A percentile compares a stretch with the other conserved stretches of the same genome.
phyloP scores from a whole-genome alignment of 2,888 invertebrate genomes.

The Charanyca ferruginea region DNA sequence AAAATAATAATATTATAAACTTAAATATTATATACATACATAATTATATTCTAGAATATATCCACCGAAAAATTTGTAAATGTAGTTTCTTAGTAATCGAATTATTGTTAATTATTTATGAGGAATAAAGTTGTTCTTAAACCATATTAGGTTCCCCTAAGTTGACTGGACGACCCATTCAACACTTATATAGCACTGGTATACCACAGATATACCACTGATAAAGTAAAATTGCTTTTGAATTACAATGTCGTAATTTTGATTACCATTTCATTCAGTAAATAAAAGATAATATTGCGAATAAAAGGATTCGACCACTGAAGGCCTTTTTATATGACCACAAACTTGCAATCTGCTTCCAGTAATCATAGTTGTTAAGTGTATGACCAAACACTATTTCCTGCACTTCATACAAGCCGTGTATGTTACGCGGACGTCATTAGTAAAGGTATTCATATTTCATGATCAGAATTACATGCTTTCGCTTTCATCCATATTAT shows the following conservation, averaged over 20 bases:
- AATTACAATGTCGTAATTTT: background rate
- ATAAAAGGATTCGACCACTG: background rate
- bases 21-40: no score
- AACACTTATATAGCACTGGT: no score
- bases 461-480: constrained; percentile 32
- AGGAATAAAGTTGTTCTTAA: no score
- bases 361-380: constrained; percentile 26
- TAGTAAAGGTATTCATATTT: constrained; percentile 46
- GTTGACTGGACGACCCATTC: no score
- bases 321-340: background rate
- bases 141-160: no score
- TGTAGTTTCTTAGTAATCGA: no score
- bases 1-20: no score
- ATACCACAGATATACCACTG: no score
- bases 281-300: background rate
- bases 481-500: constrained; percentile 39
- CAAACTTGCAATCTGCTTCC: constrained; percentile 1
- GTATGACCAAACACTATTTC: constrained; percentile 2
- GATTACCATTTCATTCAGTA: background rate
- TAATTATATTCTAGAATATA: no score
- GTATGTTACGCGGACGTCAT: constrained; percentile 39
- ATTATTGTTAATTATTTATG: no score
- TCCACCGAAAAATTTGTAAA: no score
- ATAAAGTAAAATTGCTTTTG: no score
- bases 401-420: constrained; percentile 7